Percentiles rank a stretch among this genome's conserved stretches.
These are phyloP conservation scores for Cynopterus sphinx DNA, from an alignment of 2,797 vertebrate species.

Conservation along the genomic window DNA sequence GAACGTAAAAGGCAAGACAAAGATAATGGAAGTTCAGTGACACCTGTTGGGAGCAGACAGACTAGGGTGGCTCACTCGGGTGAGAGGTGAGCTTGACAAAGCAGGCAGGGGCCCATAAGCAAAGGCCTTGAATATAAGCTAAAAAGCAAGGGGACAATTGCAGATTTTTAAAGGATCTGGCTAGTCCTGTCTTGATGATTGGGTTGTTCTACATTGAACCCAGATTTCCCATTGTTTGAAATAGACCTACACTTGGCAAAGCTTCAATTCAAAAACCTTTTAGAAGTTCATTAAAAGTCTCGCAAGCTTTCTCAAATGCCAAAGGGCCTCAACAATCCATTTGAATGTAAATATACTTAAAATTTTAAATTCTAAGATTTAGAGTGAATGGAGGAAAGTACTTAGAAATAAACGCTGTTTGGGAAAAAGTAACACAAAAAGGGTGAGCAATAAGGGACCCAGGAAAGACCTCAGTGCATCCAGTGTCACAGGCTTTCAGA, in stretches of 20 bases:
- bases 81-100: not conserved
- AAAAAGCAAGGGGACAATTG: not conserved
- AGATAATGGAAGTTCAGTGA: not conserved
- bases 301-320: conserved; percentile 59
- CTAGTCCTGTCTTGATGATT: not conserved
- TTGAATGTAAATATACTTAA: conserved; percentile 67
- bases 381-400: not conserved
- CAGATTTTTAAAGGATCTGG: not conserved
- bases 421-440: not conserved
- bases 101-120: fast-evolving
- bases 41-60: no score
- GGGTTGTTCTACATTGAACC: conserved; percentile 14
- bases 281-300: conserved; percentile 68
- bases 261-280: conserved; percentile 45
- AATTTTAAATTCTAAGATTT: conserved; percentile 54
- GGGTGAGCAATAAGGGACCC: not conserved
- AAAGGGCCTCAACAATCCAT: conserved; percentile 35
- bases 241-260: conserved; percentile 44
- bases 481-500: fast-evolving
- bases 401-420: not conserved
- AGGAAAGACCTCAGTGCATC: not conserved
- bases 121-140: not conserved
- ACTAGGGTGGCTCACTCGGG: fast-evolving
- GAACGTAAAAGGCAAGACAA: not conserved
- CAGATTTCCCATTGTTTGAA: not conserved